phyloP scores from a whole-genome alignment of 1,140 invertebrate species.

The Periplaneta americana region DNA sequence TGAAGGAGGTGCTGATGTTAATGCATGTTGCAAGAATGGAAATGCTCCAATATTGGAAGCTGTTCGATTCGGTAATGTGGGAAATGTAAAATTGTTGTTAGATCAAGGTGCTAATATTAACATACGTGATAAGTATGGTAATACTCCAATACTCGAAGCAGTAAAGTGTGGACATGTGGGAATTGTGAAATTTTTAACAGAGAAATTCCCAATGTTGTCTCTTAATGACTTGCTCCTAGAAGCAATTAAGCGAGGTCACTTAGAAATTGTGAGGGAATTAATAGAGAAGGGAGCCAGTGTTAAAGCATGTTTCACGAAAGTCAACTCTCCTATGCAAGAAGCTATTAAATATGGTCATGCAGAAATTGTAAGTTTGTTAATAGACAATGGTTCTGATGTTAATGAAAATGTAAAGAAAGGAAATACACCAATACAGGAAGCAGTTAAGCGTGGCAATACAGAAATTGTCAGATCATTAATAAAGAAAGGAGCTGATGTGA shows the following conservation, averaged over 20 bases:
- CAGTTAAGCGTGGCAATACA: not conserved
- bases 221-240: not conserved
- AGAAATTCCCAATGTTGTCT: not conserved
- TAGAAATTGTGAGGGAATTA: not conserved
- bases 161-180: not conserved
- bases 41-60: not conserved
- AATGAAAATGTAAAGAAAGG: not conserved
- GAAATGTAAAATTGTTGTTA: not conserved
- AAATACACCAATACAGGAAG: not conserved
- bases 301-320: not conserved
- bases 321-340: not conserved
- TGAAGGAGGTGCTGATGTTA: too few species aligned
- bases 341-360: not conserved
- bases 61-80: not conserved
- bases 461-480: not conserved
- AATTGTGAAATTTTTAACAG: not conserved
- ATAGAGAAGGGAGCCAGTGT: not conserved
- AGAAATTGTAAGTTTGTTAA: not conserved
- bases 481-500: not conserved
- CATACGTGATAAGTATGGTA: not conserved
- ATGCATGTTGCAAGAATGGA: not conserved
- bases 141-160: not conserved
- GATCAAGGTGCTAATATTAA: not conserved
- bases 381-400: not conserved
- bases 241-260: not conserved